Percentiles rank a stretch among this genome's conserved stretches.
Conservation (phyloP, 2,888 invertebrate species). For the Macropis europaea region DNA sequence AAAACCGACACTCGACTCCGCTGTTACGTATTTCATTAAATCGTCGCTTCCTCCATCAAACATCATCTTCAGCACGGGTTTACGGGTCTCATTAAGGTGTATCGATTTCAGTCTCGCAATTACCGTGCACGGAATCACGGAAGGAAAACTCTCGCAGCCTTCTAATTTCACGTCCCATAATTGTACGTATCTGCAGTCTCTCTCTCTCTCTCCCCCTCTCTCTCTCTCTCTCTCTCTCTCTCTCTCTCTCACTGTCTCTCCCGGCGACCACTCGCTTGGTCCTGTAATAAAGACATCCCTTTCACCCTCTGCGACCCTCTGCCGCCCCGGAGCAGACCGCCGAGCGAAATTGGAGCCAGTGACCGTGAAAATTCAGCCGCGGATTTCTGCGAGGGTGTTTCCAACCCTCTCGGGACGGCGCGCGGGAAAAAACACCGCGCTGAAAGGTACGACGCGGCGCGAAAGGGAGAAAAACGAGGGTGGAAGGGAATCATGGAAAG, state of each 20-base stretch:
- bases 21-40: no score
- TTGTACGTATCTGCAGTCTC: conserved; percentile 34
- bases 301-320: background rate
- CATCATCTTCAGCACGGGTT: no score
- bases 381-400: conserved; percentile 59
- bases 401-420: conserved; percentile 11
- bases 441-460: background rate
- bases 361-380: conserved; percentile 72
- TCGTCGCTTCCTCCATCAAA: no score
- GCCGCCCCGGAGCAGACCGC: background rate
- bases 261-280: background rate
- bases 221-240: no score
- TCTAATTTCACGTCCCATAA: conserved; percentile 35
- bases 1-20: no score
- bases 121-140: conserved; percentile 12
- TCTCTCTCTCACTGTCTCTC: no score
- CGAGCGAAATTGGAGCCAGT: conserved; percentile 72
- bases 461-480: conserved; percentile 1
- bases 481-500: background rate
- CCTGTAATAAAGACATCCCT: conserved; percentile 37
- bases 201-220: no score
- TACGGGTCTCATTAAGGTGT: conserved; percentile 27
- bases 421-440: background rate
- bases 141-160: background rate
- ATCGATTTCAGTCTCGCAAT: conserved; percentile 36